Base-by-base conservation (phyloP, 2,113 vertebrate genomes). In the Vidua chalybeata region DNA sequence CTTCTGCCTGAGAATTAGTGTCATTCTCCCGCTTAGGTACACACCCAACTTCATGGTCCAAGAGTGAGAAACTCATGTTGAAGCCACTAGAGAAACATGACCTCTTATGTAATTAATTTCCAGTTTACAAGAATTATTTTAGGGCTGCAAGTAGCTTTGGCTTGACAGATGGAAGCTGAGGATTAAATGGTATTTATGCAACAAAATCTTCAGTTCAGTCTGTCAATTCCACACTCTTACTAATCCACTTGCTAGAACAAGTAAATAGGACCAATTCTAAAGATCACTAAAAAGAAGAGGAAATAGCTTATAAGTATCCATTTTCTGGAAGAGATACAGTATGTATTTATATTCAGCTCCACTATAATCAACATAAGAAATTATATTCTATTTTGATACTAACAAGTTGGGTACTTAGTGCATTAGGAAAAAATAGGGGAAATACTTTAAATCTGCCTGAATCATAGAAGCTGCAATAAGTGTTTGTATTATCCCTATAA, bases 281-380 rank as follows among this genome's bases (percentile, higher is more conserved):
- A 83, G 63, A 73, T 17, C 5, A 12, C 58, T 63, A 90, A 96
- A 96, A n/a, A 26, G 58, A 94, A 94, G 33, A 82, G 27, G 61
- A 96, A 96, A 95, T 66, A 95, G 21, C 24, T 31, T 63, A 82
- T 90, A 91, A 90, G 73, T 74, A 94, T 84, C 52, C 56, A 93
- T 94, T 93, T 94, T 78, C 88, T 82, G 76, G 87, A 96, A 85
- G 75, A 83, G 79, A 91, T 37, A 81, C 35, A 52, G 58, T 90
- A 67, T 73, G 23, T 69, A 87, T 76, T 87, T 95, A 84, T 73
- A 76, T 79, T 45, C 37, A 92, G 88, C 28, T 88, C 81, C 85
- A 96, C 68, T 46, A 95, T 84, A 91, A 97, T 92, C 96, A 97
- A 62, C 30, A 26, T 75, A 89, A 93, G 72, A 95, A 97, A 96